Conservation (phyloP, 2,797 vertebrate species). For the Crocodylus rhombifer region DNA sequence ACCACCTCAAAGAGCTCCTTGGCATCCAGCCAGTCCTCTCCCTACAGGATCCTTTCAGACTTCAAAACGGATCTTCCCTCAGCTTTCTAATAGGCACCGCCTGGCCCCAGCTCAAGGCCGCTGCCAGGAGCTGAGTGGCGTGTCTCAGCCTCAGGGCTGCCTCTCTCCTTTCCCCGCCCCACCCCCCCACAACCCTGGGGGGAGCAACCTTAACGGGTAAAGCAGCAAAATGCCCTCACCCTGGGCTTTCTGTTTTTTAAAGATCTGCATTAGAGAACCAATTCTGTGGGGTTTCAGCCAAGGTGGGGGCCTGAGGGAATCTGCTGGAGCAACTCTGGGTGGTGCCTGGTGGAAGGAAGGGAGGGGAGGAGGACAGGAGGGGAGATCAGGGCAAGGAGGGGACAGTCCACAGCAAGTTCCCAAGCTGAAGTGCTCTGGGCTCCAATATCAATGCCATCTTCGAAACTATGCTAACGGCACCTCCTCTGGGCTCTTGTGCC, state of each 20-base stretch:
- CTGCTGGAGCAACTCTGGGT: fast-evolving
- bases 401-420: not conserved
- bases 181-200: not conserved
- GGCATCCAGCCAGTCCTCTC: conserved; percentile 10
- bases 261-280: too few relatives aligned
- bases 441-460: not conserved
- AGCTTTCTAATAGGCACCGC: not conserved
- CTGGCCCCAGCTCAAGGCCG: not conserved
- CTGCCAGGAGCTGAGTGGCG: not conserved
- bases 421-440: not conserved
- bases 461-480: not conserved
- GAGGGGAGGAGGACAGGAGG: fast-evolving
- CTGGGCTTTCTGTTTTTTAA: too few relatives aligned
- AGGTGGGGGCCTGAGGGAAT: too few relatives aligned
- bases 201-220: not conserved
- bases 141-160: not conserved
- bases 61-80: conserved; percentile 30
- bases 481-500: not conserved
- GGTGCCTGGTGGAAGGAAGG: fast-evolving
- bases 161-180: not conserved
- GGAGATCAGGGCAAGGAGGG: not conserved
- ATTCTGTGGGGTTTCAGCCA: too few relatives aligned
- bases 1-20: conserved; percentile 67
- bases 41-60: conserved; percentile 63
- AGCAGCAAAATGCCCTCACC: not conserved